phyloP scores from a whole-genome alignment of 1,140 invertebrate genomes.

The Sitobion miscanthi region DNA sequence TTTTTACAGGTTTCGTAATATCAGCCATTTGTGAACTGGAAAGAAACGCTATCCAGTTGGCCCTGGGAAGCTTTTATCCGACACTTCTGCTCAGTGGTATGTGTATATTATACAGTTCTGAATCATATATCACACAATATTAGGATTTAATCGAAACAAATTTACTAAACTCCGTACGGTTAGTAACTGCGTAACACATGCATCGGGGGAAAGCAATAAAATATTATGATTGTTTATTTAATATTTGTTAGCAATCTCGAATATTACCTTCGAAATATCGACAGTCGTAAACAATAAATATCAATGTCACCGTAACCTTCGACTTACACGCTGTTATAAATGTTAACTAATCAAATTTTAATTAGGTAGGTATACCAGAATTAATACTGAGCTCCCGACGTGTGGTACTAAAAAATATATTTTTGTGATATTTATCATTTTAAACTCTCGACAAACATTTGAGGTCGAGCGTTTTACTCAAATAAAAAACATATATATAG shows the following conservation, averaged over 20 bases:
- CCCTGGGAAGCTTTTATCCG: slow-evolving; percentile 91
- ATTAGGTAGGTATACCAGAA: neutral
- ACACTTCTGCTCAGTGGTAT: slow-evolving; percentile 86
- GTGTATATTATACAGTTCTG: slow-evolving; percentile 17
- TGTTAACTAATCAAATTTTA: neutral
- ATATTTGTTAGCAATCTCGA: neutral
- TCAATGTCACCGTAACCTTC: slow-evolving; percentile 29
- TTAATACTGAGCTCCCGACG: neutral
- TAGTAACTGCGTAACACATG: neutral
- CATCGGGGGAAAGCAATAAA: neutral
- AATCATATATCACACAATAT: neutral
- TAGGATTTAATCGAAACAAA: neutral
- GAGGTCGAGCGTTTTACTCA: neutral
- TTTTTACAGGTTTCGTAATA: slow-evolving; percentile 78
- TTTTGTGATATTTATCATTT: neutral
- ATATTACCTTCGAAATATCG: neutral
- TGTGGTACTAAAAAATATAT: slow-evolving; percentile 2
- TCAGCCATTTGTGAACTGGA: slow-evolving; percentile 88
- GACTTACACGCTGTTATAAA: neutral
- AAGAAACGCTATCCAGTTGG: slow-evolving; percentile 89
- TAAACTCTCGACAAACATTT: neutral
- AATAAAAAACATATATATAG: neutral
- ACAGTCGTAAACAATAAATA: neutral
- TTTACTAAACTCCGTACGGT: neutral
- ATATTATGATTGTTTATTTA: neutral